Evolutionary conservation across 1,140 invertebrate genomes (phyloP).

Genomic region (Macrosteles quadrilineatus): DNA sequence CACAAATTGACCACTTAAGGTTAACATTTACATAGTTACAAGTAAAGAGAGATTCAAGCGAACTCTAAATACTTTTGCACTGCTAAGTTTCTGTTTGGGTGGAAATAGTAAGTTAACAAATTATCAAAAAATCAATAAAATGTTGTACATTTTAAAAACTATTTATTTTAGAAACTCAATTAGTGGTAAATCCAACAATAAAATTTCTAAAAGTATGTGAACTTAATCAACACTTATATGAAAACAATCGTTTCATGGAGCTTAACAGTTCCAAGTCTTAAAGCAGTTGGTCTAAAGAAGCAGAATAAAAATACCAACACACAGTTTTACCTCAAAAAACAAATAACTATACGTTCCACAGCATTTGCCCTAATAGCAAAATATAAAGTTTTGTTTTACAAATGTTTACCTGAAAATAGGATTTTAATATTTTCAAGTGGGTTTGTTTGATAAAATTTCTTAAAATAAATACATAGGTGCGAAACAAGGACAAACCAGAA

Average conservation of each 20-base stretch:
- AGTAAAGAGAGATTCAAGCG: conserved; percentile 2
- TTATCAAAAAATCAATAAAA: neutral
- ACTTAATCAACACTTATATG: neutral
- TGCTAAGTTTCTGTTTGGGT: neutral
- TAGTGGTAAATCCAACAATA: neutral
- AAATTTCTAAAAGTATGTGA: neutral
- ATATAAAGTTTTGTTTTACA: no score
- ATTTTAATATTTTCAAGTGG: no score
- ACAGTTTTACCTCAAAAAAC: no score
- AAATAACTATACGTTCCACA: no score
- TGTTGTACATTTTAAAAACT: neutral
- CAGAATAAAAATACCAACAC: no score
- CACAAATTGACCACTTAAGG: neutral
- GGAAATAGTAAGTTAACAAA: neutral
- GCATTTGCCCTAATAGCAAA: no score
- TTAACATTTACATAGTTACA: conserved; percentile 4
- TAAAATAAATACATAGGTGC: no score
- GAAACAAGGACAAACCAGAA: no score
- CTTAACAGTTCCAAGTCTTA: neutral
- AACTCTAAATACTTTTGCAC: neutral
- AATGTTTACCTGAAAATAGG: no score
- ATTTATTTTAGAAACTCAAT: neutral
- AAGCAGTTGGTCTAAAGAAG: no score
- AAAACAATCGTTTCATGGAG: neutral
- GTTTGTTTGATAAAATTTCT: no score